A percentile compares a stretch with the other conserved stretches of the same genome.
phyloP scores from a whole-genome alignment of 1,140 invertebrate species.

The Delia radicum region DNA sequence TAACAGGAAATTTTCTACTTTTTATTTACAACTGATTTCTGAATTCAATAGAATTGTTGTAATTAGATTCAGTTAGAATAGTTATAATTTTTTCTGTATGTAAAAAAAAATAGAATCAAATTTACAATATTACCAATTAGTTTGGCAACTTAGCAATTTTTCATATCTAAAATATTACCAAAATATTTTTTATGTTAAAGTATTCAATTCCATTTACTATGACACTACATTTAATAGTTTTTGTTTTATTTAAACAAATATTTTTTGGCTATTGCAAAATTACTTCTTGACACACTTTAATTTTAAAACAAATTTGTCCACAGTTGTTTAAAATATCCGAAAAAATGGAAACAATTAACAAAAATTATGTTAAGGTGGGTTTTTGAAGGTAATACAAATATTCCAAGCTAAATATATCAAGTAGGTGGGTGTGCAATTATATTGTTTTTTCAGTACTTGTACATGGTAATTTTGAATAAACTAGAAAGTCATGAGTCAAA shows the following conservation, averaged over 20 bases:
- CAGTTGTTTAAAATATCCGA: background rate
- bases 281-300: background rate
- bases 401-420: background rate
- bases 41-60: no score
- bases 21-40: no score
- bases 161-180: no score
- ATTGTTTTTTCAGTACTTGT: background rate
- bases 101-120: no score
- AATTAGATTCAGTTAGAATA: no score
- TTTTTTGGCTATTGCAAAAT: background rate
- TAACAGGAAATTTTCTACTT: no score
- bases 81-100: no score
- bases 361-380: constrained; percentile 4
- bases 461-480: background rate
- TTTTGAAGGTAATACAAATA: background rate
- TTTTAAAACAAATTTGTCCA: background rate
- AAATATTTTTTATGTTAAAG: no score
- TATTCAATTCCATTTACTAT: no score
- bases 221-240: background rate
- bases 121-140: no score
- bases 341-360: background rate
- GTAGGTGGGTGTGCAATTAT: constrained; percentile 1
- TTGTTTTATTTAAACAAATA: no score
- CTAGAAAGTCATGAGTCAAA: constrained; percentile 4
- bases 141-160: no score